Base-by-base conservation (phyloP, 2,797 vertebrate species). In the Gallirallus australis region DNA sequence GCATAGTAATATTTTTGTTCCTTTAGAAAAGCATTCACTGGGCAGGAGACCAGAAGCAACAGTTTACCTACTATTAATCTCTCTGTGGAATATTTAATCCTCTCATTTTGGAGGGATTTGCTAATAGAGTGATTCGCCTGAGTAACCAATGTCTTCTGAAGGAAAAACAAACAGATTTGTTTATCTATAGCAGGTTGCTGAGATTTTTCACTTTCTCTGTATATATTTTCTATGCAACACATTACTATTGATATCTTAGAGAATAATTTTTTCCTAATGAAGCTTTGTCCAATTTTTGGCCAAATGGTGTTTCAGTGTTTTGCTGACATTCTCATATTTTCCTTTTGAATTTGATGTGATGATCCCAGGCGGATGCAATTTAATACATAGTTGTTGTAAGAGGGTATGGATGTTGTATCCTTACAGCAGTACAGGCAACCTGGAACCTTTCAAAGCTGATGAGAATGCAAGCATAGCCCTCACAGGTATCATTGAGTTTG, bases 21-120 rank as follows among this genome's bases (percentile, higher is more conserved):
- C 65, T 84, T 91, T 86, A 93, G 82, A 60, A 92, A 89, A 78
- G 25, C 63, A 33, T 89, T 91, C 35, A 13, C 69, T 95, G 82
- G 86, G 80, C 60, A 75, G 77, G 63, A 89, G 86, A 95, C 79
- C 83, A 95, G 78, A 91, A 94, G 53, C 59, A 90, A 88, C 23
- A 80, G 40, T 93, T 96, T 72, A 85, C 53, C 71, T 89, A 24
- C 48, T 79, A 80, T 93, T 95, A 70, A 82, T 87, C 66, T 92
- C 33, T 59, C 73, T 18, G 33, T 87, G 86, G 47, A 72, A 86
- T 97, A 95, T 84, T 75, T 83, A 89, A 76, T 81, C 54, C 93
- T 92, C 65, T 86, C 47, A 53, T 87, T 96, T 88, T 88, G 78
- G 76, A 86, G 27, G 45, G 65, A 66, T 96, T 89, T 95, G 64